These are phyloP conservation scores for Plestiodon gilberti DNA, from an alignment of 2,113 vertebrate genomes.

Conservation along the genomic window DNA sequence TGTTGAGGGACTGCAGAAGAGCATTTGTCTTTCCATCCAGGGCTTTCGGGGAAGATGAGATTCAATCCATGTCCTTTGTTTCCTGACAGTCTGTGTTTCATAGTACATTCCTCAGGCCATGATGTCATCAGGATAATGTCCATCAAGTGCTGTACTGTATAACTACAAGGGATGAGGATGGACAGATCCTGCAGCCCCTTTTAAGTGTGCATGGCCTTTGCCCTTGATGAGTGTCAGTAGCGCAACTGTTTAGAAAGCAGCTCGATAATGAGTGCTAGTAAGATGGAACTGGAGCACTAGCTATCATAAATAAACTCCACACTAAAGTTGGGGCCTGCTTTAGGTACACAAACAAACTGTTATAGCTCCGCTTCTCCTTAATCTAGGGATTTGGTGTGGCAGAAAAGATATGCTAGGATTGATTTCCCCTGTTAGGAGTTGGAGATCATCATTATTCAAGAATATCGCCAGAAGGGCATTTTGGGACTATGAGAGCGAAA, in stretches of 20 bases:
- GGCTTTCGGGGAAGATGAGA: constrained; percentile 10
- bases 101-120: constrained; percentile 60
- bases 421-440: neutral
- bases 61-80: constrained; percentile 56
- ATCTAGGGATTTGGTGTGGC: neutral
- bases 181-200: rapidly evolving
- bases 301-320: neutral
- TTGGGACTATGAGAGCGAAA: constrained; percentile 21
- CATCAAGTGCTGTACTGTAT: constrained; percentile 40
- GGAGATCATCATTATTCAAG: neutral
- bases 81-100: constrained; percentile 48
- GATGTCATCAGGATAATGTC: constrained; percentile 33
- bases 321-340: neutral
- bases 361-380: neutral
- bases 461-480: neutral
- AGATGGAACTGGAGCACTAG: neutral
- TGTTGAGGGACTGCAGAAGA: neutral
- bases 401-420: neutral
- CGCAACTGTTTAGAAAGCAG: neutral
- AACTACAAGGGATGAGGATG: neutral
- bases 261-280: neutral
- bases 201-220: neutral
- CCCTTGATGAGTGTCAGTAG: neutral
- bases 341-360: neutral
- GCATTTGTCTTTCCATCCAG: neutral